Evolutionary conservation across 2,797 vertebrate species (phyloP).

Genomic region (Dicrostonyx torquatus): DNA sequence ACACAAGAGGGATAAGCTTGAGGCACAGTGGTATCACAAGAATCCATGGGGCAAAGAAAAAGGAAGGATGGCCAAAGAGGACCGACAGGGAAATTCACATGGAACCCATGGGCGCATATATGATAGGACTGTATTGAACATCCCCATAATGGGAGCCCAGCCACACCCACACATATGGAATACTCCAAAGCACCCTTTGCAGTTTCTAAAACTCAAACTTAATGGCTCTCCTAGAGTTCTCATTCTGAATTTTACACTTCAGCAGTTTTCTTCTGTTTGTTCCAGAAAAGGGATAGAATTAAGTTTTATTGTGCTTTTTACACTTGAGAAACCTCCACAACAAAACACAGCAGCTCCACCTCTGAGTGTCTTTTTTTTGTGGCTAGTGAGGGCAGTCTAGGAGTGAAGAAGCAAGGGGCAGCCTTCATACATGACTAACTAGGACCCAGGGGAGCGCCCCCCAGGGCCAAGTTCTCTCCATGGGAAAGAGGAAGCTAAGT

Average conservation of each 20-base stretch:
- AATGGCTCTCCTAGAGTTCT: conserved; percentile 51
- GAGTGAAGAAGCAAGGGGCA: too few relatives aligned
- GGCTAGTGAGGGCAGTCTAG: not conserved
- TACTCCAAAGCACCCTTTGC: not conserved
- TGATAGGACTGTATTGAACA: not conserved
- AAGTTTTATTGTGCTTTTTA: conserved; percentile 70
- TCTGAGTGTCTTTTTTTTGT: not conserved
- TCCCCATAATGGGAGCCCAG: not conserved
- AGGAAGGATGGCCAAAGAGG: not conserved
- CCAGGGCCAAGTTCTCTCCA: accelerated
- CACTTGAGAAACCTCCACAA: conserved; percentile 60
- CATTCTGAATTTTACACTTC: conserved; percentile 73
- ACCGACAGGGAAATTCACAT: not conserved
- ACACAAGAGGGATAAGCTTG: not conserved
- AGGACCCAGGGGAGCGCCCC: accelerated
- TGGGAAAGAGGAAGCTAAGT: not conserved
- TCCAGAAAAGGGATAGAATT: conserved; percentile 71
- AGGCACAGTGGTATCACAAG: not conserved
- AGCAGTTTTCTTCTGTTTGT: conserved; percentile 75
- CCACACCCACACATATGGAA: not conserved
- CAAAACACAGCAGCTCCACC: not conserved
- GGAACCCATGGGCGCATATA: accelerated
- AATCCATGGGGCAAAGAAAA: not conserved
- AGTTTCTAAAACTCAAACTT: conserved; percentile 48
- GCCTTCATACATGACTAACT: accelerated